Evolutionary conservation across 2,888 invertebrate species (phyloP), one percentile per base, ranked within the genome.

Genomic region (Gisinianus flammeolus): DNA sequence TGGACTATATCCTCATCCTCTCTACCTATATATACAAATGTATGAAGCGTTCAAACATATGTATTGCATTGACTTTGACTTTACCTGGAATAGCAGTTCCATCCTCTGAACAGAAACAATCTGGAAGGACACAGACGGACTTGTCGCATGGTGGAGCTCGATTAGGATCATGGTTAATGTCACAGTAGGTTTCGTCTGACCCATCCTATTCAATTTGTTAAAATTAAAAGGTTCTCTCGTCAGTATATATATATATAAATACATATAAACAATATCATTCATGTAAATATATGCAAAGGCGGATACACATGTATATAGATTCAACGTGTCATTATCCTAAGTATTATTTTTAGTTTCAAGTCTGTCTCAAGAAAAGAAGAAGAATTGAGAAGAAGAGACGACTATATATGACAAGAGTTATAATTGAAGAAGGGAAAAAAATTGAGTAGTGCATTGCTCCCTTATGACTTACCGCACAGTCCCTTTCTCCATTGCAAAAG

Each of bases 21-120:
- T n/a, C n/a, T n/a, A n/a, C 44, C 3, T 44, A 12, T 44, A 44
- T 44, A 44, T 44, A 44, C 12, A 35, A 35, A 12, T 12, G 12
- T 19, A 44, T 44, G 19, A 44, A 44, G 12, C 5, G 35, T 5
- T 8, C 12, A 35, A 35, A 35, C 12, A 35, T 35, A 44, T 12
- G 44, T 44, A 12, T 2, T 44, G 44, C 44, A 16, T n/a, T n/a
- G n/a, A n/a, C n/a, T n/a, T n/a, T 2, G 24, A n/a, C 10, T 24
- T 58, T 44, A 19, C 94, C 94, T 81, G 95, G 95, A 85, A 95
- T 93, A 64, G 91, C 89, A 54, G 95, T 95, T 82, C 95, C 95
- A 86, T 95, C 95, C 87, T 95, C 95, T 12, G 95, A 95, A 86
- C 96, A 96, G 92, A 95, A 96, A 87, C 96, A 96, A 87, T 96